Evolutionary conservation across 2,797 vertebrate species (phyloP).

Genomic region (Lepus oiostolus): DNA sequence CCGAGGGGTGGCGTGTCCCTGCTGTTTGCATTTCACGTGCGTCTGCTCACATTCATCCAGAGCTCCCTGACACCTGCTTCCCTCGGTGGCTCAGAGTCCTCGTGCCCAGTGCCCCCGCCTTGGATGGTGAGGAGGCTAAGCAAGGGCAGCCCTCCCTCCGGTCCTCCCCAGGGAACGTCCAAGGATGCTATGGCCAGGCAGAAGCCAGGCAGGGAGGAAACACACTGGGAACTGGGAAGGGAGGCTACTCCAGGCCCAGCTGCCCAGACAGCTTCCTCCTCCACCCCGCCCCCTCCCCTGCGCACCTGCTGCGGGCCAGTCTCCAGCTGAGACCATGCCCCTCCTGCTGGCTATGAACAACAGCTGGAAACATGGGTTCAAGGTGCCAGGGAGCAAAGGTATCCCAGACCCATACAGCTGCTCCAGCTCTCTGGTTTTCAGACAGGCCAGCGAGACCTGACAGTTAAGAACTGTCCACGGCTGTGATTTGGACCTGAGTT

Average conservation of each 20-base stretch:
- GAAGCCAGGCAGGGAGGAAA: background rate
- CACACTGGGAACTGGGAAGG: background rate
- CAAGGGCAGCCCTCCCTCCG: no score
- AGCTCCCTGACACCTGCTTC: background rate
- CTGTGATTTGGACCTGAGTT: background rate
- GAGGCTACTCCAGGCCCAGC: background rate
- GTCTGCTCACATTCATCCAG: background rate
- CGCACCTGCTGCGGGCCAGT: background rate
- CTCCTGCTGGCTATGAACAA: background rate
- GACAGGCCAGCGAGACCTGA: background rate
- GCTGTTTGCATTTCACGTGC: background rate
- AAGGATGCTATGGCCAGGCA: background rate
- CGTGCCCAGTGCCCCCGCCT: background rate
- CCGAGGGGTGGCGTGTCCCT: background rate
- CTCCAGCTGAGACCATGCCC: background rate
- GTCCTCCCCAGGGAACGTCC: background rate
- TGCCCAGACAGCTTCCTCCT: background rate
- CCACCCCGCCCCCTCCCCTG: background rate
- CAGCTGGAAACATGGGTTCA: background rate
- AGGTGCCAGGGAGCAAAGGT: background rate
- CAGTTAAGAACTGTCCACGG: background rate
- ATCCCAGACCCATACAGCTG: background rate
- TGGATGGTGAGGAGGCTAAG: background rate
- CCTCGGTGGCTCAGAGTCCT: background rate
- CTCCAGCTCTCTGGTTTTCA: background rate